Evolutionary conservation across 2,113 vertebrate species (phyloP).

Genomic region (Leptosomus discolor): DNA sequence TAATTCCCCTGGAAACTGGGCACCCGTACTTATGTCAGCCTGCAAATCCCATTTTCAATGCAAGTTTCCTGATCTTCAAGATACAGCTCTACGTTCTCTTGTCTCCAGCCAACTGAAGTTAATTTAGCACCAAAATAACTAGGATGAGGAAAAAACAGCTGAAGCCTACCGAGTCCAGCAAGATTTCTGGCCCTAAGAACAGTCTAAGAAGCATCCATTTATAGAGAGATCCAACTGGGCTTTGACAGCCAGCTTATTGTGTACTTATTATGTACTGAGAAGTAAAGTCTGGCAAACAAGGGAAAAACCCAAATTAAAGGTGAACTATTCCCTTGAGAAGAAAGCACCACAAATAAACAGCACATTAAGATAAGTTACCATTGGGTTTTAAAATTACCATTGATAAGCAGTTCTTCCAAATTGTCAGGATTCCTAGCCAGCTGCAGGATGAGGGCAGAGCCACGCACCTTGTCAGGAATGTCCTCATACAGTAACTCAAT

Average conservation of each 20-base stretch:
- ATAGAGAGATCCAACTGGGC: neutral
- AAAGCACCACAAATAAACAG: neutral
- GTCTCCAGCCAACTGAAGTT: neutral
- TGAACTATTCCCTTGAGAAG: neutral
- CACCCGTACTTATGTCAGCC: neutral
- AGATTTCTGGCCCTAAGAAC: neutral
- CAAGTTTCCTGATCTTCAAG: neutral
- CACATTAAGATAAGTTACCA: neutral
- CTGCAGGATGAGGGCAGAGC: constrained; percentile 89
- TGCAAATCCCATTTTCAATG: neutral
- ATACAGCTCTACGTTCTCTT: neutral
- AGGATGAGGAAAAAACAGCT: neutral
- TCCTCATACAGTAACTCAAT: constrained; percentile 93
- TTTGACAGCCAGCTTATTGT: neutral
- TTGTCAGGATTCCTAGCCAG: constrained; percentile 91
- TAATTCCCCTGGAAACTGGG: neutral
- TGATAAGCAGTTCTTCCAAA: constrained; percentile 87
- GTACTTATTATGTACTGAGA: neutral
- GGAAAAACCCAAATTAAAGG: neutral
- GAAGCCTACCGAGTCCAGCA: neutral
- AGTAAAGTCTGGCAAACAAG: neutral
- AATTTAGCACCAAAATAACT: neutral
- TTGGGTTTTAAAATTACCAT: constrained; percentile 72
- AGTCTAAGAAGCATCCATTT: neutral
- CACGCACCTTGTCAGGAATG: constrained; percentile 88